Conservation (phyloP, 1,140 invertebrate genomes). For the Seison nebaliae region DNA sequence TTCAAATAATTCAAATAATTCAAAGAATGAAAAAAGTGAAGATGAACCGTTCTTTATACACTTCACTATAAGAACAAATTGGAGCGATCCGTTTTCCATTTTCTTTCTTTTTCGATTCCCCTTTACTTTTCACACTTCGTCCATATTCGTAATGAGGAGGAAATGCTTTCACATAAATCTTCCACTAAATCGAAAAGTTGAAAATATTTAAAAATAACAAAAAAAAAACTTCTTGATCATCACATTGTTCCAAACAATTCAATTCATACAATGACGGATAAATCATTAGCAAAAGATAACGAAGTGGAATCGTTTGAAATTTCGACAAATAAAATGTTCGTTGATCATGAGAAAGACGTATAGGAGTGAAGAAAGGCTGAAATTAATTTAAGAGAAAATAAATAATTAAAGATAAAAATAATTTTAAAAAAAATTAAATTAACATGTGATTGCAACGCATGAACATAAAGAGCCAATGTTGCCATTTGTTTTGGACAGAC, state of each 20-base stretch:
- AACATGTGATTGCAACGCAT: conserved; percentile 66
- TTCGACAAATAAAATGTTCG: conserved; percentile 68
- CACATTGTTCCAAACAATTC: conserved; percentile 42
- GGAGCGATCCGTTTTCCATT: not conserved
- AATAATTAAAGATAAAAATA: conserved; percentile 1
- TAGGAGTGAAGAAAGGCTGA: not conserved
- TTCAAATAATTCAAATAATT: too few relatives aligned
- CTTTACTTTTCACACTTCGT: not conserved
- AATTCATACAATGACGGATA: conserved; percentile 80
- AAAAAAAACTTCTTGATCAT: conserved; percentile 20
- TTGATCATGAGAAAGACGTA: conserved; percentile 49
- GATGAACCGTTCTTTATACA: too few relatives aligned
- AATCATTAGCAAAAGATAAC: conserved; percentile 49
- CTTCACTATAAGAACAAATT: not conserved
- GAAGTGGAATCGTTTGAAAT: conserved; percentile 60
- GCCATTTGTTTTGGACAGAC: too few relatives aligned
- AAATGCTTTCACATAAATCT: not conserved
- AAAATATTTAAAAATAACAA: not conserved
- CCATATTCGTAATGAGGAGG: not conserved
- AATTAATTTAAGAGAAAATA: conserved; percentile 4
- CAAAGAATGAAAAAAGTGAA: too few relatives aligned
- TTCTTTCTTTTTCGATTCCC: not conserved
- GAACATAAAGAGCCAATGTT: conserved; percentile 66
- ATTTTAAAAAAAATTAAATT: conserved; percentile 30
- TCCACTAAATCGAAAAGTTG: not conserved